phyloP scores from a whole-genome alignment of 2,113 vertebrate genomes.

The Peromyscus leucopus region DNA sequence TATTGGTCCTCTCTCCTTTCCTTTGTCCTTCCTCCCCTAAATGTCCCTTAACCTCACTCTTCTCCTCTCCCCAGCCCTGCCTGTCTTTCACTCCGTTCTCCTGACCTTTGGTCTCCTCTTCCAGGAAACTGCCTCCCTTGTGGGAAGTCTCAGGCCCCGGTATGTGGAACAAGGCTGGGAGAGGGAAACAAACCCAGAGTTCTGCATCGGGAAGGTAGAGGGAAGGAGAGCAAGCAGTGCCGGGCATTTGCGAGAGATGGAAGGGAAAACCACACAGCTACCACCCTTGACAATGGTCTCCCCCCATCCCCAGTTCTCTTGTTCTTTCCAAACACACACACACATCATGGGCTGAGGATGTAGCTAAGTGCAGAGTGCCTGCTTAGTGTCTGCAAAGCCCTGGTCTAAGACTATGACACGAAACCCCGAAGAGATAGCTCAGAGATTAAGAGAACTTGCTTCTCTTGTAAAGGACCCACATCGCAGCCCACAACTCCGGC shows the following conservation, averaged over 20 bases:
- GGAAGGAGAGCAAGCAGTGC: not conserved
- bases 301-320: not conserved
- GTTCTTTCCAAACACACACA: not conserved
- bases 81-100: not conserved
- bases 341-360: not conserved
- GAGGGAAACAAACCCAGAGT: not conserved
- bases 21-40: too few relatives aligned
- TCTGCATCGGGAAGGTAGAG: not conserved
- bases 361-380: not conserved
- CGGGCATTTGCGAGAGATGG: not conserved
- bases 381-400: not conserved
- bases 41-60: too few relatives aligned
- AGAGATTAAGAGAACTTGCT: too few relatives aligned
- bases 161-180: not conserved
- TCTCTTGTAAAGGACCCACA: too few relatives aligned
- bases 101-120: slow-evolving; percentile 34
- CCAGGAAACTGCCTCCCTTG: not conserved
- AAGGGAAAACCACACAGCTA: not conserved
- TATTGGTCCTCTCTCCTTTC: not conserved
- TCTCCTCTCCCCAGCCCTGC: not conserved
- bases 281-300: not conserved
- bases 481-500: too few relatives aligned
- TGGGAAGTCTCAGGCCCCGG: not conserved
- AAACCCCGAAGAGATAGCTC: not conserved
- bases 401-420: not conserved